Evolutionary conservation across 2,797 vertebrate genomes (phyloP).

Genomic region (Rhabdophis nuchalis): DNA sequence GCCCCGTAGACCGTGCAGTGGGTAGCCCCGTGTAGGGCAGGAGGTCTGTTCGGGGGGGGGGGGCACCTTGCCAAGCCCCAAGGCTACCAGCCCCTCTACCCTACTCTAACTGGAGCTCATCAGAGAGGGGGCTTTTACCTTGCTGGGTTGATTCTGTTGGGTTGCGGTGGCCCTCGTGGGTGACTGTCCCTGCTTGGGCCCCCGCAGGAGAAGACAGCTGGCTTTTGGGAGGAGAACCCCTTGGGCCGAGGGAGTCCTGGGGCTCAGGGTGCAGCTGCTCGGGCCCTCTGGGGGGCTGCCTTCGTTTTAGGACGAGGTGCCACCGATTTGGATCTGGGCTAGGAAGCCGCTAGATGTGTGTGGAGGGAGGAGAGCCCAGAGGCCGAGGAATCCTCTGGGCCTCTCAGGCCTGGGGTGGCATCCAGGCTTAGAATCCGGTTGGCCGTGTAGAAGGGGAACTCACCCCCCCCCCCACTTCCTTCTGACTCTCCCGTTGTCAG

Average conservation of each 20-base stretch:
- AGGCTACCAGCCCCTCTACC: not conserved
- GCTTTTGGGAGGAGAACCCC: not conserved
- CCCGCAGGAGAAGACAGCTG: rapidly evolving
- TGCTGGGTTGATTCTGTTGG: not conserved
- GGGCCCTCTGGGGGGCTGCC: not conserved
- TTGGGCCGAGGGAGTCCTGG: not conserved
- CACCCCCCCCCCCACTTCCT: no score
- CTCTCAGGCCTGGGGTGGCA: not conserved
- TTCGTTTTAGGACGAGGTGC: not conserved
- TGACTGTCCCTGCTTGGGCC: no score
- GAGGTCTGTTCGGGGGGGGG: not conserved
- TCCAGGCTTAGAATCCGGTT: no score
- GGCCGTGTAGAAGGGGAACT: not conserved
- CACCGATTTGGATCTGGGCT: no score
- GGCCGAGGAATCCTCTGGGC: not conserved
- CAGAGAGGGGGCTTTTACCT: not conserved
- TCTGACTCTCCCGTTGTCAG: not conserved
- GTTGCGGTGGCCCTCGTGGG: not conserved
- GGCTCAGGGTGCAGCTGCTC: not conserved
- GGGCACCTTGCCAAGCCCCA: not conserved
- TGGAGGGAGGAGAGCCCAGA: not conserved
- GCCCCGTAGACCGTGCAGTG: not conserved
- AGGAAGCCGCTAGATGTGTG: not conserved
- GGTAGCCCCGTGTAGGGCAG: not conserved
- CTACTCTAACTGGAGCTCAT: not conserved